Evolutionary conservation across 2,888 invertebrate genomes (phyloP).

Genomic region (Drosophila monieri): DNA sequence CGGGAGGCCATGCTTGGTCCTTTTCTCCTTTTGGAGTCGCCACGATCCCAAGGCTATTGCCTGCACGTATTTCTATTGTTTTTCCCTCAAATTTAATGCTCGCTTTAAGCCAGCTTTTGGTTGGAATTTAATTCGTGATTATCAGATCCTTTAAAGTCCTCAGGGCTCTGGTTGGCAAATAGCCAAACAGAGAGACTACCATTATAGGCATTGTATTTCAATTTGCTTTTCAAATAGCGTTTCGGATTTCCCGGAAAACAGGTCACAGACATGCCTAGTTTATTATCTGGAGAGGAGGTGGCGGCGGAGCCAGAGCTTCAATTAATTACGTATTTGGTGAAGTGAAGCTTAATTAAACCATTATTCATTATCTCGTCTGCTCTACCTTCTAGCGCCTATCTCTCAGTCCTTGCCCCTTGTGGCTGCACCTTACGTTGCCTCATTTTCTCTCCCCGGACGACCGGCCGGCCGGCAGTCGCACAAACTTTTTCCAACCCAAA

Average conservation of each 20-base stretch:
- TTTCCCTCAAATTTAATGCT: not conserved
- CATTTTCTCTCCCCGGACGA: not conserved
- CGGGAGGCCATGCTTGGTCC: slow-evolving; percentile 12
- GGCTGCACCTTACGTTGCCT: slow-evolving; percentile 32
- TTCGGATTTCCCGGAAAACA: slow-evolving; percentile 26
- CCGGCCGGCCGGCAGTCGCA: slow-evolving; percentile 48
- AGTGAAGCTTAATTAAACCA: slow-evolving; percentile 74
- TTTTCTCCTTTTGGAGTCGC: slow-evolving; percentile 23
- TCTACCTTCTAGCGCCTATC: slow-evolving; percentile 28
- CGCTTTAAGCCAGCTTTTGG: not conserved
- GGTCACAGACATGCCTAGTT: slow-evolving; percentile 27
- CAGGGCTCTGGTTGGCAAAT: slow-evolving; percentile 14
- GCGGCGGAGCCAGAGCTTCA: slow-evolving; percentile 44
- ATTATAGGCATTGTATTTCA: slow-evolving; percentile 39
- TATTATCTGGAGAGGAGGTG: slow-evolving; percentile 23
- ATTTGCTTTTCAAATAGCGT: slow-evolving; percentile 26
- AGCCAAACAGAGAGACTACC: slow-evolving; percentile 32
- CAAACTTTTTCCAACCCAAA: slow-evolving; percentile 53
- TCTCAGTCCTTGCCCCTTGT: not conserved
- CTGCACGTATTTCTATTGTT: not conserved
- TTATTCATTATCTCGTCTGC: slow-evolving; percentile 74
- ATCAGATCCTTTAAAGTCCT: not conserved
- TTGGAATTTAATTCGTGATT: not conserved
- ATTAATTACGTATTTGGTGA: slow-evolving; percentile 72
- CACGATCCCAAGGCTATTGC: slow-evolving; percentile 9